These are phyloP conservation scores for Allenopithecus nigroviridis DNA, from an alignment of 2,797 vertebrate species.

Conservation along the genomic window DNA sequence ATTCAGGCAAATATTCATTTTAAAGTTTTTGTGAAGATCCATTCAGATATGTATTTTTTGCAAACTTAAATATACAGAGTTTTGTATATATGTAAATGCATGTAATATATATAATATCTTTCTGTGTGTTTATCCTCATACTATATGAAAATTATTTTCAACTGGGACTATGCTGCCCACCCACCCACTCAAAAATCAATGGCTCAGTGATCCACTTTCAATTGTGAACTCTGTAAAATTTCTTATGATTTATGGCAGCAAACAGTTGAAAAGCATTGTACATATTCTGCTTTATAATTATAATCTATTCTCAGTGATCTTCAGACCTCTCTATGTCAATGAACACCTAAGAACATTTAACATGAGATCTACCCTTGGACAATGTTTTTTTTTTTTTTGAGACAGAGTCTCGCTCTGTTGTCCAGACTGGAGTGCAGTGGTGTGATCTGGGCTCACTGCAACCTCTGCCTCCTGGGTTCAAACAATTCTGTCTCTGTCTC, in stretches of 20 bases:
- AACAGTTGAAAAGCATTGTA: background rate
- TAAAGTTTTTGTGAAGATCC: background rate
- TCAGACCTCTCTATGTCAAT: background rate
- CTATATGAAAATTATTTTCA: background rate
- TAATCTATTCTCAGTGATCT: background rate
- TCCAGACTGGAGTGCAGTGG: no score
- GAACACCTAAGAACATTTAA: background rate
- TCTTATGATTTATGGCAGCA: background rate
- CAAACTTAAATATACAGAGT: background rate
- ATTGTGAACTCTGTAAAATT: background rate
- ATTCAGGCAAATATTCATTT: background rate
- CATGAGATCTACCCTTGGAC: background rate
- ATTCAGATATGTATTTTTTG: background rate
- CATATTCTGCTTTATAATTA: conserved; percentile 16
- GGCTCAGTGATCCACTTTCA: background rate
- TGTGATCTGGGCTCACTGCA: no score
- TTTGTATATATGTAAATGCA: background rate
- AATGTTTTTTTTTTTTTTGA: no score
- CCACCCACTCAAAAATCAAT: background rate
- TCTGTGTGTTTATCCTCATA: background rate
- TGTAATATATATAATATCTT: background rate
- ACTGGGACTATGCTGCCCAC: background rate
- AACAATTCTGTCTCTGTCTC: no score
- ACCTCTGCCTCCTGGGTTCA: no score
- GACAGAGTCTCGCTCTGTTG: no score